Evolutionary conservation across 1,140 invertebrate species (phyloP), one percentile per base, ranked within the genome.

Genomic region (Drosophila suzukii): DNA sequence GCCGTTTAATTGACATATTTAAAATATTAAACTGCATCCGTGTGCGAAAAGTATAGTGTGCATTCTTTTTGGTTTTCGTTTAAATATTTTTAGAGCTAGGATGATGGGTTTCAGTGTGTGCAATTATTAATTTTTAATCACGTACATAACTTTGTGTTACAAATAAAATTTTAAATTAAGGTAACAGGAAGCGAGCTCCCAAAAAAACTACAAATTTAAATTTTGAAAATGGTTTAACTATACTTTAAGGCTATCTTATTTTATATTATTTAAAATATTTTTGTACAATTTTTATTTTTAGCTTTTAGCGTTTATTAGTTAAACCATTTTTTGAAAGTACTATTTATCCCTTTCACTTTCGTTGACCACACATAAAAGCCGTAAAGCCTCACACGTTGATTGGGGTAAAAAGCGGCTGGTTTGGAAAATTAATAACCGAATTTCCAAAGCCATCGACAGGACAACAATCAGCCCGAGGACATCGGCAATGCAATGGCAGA

Each of bases 21-120:
- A 89, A 91, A 89, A 86, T 90, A 91, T 91, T 86, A 91, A 86
- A 89, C 77, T 86, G 84, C 84, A 91, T 89, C 81, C 81, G 81
- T 75, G 63, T 71, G 84, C 89, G 27, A 66, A 20, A 78, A 77
- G 71, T 71, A 66, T 66, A 53, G 46, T 49, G 53, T 58, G 32
- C 72, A 67, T 75, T 63, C 32, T 51, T 44, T 38, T 68, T 41
- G 44, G 54, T 43, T 53, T 27, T 24, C 39, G 27, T 32, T 41
- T 30, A 6, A 47, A 50, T 13, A 34, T 60, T 57, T 54, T 51
- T 67, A 39, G 43, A 24, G 20, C 39, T 39, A 51, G 34, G 32
- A 12, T 49, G 27, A 20, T 20, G 20, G 53, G 75, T 60, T 75
- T 89, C 78, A 1, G 27, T 27, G 73, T 72, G 60, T 71, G 82